A percentile compares a stretch with the other conserved stretches of the same genome.
phyloP scores from a whole-genome alignment of 2,888 invertebrate genomes.

The Oeneis ivallda region DNA sequence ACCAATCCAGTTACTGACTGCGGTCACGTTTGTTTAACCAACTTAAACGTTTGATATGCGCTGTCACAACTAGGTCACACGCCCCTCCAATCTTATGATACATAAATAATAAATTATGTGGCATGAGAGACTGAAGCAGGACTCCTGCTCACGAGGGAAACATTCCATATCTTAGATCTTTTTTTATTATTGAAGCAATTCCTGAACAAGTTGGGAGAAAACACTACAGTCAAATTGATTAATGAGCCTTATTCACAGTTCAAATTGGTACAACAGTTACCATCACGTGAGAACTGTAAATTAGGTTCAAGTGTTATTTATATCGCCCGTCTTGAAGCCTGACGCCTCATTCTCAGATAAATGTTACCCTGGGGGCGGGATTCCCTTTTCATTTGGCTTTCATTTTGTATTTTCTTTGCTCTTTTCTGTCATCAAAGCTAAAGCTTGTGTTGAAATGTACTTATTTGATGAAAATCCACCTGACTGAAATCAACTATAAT shows the following conservation, averaged over 20 bases:
- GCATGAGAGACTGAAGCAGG: too few relatives aligned
- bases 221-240: background rate
- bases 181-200: too few relatives aligned
- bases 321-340: background rate
- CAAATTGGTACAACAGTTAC: constrained; percentile 14
- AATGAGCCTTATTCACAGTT: constrained; percentile 3
- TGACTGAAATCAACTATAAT: background rate
- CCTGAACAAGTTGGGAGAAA: too few relatives aligned
- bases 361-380: constrained; percentile 2
- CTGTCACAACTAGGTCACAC: too few relatives aligned
- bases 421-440: background rate
- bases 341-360: constrained; percentile 7
- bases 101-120: too few relatives aligned
- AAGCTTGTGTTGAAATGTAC: background rate
- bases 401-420: background rate
- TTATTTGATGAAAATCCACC: background rate
- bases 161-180: too few relatives aligned
- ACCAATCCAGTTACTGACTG: too few relatives aligned
- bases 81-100: too few relatives aligned
- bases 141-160: too few relatives aligned
- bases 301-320: constrained; percentile 12
- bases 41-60: too few relatives aligned
- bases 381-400: constrained; percentile 8
- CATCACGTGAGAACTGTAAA: constrained; percentile 11
- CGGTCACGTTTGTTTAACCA: too few relatives aligned